Conservation (phyloP, 2,113 vertebrate genomes). For the Cyrtonyx montezumae region DNA sequence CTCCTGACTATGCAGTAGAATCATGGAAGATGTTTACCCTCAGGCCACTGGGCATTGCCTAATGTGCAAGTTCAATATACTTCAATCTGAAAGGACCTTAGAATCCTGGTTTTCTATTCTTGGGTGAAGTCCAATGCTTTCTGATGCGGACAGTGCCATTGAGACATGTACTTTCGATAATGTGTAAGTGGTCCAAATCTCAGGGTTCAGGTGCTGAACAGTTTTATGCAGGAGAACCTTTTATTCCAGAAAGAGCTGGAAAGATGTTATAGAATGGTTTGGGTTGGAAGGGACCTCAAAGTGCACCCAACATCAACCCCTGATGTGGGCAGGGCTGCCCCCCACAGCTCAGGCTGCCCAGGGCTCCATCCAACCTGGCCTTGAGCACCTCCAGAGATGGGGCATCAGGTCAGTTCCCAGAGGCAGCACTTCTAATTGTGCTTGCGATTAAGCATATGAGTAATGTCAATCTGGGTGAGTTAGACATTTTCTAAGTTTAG, state of each 20-base stretch:
- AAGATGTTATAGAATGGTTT: not conserved
- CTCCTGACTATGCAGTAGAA: not conserved
- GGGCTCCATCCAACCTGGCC: not conserved
- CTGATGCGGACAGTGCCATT: not conserved
- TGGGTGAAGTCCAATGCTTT: not conserved
- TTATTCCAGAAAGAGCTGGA: not conserved
- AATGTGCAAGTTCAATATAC: not conserved
- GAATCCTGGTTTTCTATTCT: not conserved
- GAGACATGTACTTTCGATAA: not conserved
- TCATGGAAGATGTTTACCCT: not conserved
- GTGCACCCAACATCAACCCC: not conserved
- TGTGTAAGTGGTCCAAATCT: not conserved
- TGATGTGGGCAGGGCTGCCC: no score
- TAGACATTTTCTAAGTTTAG: not conserved
- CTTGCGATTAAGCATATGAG: not conserved
- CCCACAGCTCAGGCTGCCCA: not conserved
- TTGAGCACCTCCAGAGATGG: not conserved
- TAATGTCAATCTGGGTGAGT: not conserved
- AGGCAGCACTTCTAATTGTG: not conserved
- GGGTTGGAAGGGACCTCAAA: not conserved
- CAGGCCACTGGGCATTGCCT: not conserved
- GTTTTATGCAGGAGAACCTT: not conserved
- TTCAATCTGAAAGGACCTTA: conserved; percentile 2
- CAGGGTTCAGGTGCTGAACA: not conserved
- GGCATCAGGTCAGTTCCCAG: not conserved